Percentiles rank a stretch among this genome's conserved stretches.
Evolutionary conservation across 2,888 invertebrate genomes (phyloP).

Genomic region (Macaria notata): DNA sequence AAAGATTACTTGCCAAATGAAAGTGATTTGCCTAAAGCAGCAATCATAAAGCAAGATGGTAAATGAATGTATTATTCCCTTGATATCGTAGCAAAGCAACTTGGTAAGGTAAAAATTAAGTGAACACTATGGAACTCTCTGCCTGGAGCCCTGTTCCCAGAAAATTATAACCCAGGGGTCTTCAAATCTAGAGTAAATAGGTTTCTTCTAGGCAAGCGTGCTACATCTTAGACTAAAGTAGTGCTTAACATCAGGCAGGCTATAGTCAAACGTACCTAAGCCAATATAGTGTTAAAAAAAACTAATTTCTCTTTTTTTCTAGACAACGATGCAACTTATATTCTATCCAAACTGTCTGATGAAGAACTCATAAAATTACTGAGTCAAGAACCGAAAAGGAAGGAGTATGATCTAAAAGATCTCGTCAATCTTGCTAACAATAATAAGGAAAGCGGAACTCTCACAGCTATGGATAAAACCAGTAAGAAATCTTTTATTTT

Average conservation of each 20-base stretch:
- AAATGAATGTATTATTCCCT: conserved; percentile 25
- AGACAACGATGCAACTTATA: conserved; percentile 61
- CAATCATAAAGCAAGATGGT: conserved; percentile 54
- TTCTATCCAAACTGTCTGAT: conserved; percentile 68
- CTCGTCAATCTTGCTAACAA: conserved; percentile 45
- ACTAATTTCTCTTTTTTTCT: conserved; percentile 14
- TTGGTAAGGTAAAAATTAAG: too few relatives aligned
- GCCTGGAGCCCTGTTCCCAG: too few relatives aligned
- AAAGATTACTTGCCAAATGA: conserved; percentile 63
- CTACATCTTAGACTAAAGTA: too few relatives aligned
- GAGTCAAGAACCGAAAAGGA: conserved; percentile 56
- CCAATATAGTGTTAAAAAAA: too few relatives aligned
- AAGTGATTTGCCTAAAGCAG: conserved; percentile 51
- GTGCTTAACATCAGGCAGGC: too few relatives aligned
- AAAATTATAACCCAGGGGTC: too few relatives aligned
- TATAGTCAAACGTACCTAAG: too few relatives aligned
- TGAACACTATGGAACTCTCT: too few relatives aligned
- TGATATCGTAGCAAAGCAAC: too few relatives aligned
- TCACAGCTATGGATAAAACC: conserved; percentile 13
- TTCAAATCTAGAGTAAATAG: too few relatives aligned
- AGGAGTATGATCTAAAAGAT: conserved; percentile 58
- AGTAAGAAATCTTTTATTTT: conserved; percentile 14
- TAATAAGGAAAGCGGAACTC: background rate
- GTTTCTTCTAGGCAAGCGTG: too few relatives aligned
- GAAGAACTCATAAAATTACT: conserved; percentile 62